Percentiles rank a stretch among this genome's conserved stretches.
Evolutionary conservation across 2,888 invertebrate species (phyloP).

Genomic region (Theretra japonica): DNA sequence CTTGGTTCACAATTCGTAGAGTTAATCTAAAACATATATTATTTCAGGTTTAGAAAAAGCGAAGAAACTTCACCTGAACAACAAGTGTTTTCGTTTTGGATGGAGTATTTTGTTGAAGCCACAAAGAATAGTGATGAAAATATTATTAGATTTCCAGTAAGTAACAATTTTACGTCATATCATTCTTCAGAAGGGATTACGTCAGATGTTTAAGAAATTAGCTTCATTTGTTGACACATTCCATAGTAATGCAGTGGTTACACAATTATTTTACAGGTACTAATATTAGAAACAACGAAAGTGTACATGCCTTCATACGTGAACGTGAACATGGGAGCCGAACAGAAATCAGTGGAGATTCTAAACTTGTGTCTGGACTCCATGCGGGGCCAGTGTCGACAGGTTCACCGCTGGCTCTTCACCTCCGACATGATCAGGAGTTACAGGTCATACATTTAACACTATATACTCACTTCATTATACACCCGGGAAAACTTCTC

Average conservation of each 20-base stretch:
- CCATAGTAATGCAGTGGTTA: too few relatives aligned
- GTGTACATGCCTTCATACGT: slow-evolving; percentile 98
- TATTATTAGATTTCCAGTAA: slow-evolving; percentile 95
- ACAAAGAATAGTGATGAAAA: slow-evolving; percentile 92
- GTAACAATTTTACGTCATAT: slow-evolving; percentile 56
- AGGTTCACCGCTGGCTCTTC: slow-evolving; percentile 97
- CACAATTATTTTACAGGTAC: slow-evolving; percentile 84
- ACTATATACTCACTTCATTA: not conserved
- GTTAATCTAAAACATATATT: too few relatives aligned
- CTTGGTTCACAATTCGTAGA: too few relatives aligned
- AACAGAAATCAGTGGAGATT: slow-evolving; percentile 95
- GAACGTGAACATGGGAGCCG: slow-evolving; percentile 97
- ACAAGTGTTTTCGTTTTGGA: slow-evolving; percentile 98
- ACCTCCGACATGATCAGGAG: slow-evolving; percentile 95
- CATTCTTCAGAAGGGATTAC: too few relatives aligned
- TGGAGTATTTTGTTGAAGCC: slow-evolving; percentile 98
- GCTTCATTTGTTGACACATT: too few relatives aligned
- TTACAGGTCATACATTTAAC: slow-evolving; percentile 85
- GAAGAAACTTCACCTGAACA: slow-evolving; percentile 93
- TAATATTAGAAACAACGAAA: slow-evolving; percentile 96
- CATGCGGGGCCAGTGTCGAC: slow-evolving; percentile 90
- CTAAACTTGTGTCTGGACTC: slow-evolving; percentile 93
- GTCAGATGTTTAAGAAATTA: too few relatives aligned
- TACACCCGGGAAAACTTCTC: too few relatives aligned
- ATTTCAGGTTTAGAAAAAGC: slow-evolving; percentile 90